These are phyloP conservation scores for Seriola rivoliana DNA, from an alignment of 2,113 vertebrate genomes.

Conservation along the genomic window DNA sequence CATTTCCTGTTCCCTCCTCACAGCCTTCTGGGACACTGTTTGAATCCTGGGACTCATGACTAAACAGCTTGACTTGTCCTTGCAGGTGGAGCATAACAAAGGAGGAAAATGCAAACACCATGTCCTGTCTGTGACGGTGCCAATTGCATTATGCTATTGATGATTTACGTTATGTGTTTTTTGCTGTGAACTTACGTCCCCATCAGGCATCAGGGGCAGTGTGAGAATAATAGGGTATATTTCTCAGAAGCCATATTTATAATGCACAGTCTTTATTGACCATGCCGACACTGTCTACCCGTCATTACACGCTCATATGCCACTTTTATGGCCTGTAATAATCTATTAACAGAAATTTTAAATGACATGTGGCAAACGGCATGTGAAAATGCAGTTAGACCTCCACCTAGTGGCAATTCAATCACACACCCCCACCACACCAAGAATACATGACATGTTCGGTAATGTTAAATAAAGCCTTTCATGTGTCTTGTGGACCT, in stretches of 20 bases:
- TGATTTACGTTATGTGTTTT: conserved; percentile 54
- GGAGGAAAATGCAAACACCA: conserved; percentile 35
- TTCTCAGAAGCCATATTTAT: conserved; percentile 40
- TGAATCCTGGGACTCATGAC: conserved; percentile 34
- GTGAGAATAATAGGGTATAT: conserved; percentile 14
- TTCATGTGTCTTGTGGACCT: conserved; percentile 56
- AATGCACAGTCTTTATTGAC: conserved; percentile 38
- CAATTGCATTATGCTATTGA: conserved; percentile 49
- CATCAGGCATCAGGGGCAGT: conserved; percentile 15
- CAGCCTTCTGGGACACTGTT: conserved; percentile 41
- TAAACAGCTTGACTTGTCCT: conserved; percentile 44
- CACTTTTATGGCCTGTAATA: conserved; percentile 61
- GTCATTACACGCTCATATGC: conserved; percentile 53
- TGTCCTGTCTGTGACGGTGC: conserved; percentile 13
- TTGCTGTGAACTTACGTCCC: conserved; percentile 43
- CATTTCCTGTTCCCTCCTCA: conserved; percentile 54
- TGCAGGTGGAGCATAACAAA: conserved; percentile 46
- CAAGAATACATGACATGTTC: conserved; percentile 4
- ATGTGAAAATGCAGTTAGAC: conserved; percentile 60
- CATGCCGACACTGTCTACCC: conserved; percentile 33
- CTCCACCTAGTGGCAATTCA: conserved; percentile 76
- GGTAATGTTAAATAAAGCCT: conserved; percentile 32
- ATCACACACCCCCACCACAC: background rate
- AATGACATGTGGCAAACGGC: conserved; percentile 26
- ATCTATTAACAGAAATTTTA: conserved; percentile 55